These are phyloP conservation scores for Batillaria attramentaria DNA, from an alignment of 1,140 invertebrate genomes.

Conservation along the genomic window DNA sequence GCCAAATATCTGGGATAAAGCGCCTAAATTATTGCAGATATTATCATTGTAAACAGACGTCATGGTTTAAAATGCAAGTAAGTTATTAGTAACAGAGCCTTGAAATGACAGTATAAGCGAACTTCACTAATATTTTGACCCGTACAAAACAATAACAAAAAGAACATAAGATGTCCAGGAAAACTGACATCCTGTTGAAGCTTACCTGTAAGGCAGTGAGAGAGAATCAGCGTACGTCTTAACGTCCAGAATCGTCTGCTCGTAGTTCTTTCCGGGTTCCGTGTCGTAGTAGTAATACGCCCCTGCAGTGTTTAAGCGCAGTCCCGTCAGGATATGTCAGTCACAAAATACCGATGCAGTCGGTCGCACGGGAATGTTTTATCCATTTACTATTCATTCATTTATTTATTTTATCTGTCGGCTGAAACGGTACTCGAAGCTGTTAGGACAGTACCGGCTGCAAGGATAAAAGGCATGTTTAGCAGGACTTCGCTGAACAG, in stretches of 20 bases:
- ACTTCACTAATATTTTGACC: not conserved
- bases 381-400: too few relatives aligned
- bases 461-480: too few relatives aligned
- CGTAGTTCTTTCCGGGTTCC: slow-evolving; percentile 51
- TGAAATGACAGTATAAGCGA: not conserved
- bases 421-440: too few relatives aligned
- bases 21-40: not conserved
- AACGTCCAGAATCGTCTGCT: slow-evolving; percentile 52
- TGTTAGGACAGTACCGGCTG: too few relatives aligned
- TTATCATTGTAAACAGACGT: not conserved
- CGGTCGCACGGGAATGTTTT: too few relatives aligned
- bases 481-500: too few relatives aligned
- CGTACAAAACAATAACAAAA: not conserved
- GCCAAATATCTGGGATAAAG: too few relatives aligned
- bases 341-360: too few relatives aligned
- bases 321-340: too few relatives aligned
- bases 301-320: slow-evolving; percentile 47
- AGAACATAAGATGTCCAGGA: not conserved
- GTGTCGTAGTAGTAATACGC: slow-evolving; percentile 62
- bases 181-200: not conserved
- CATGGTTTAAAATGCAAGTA: not conserved
- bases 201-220: slow-evolving; percentile 49
- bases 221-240: slow-evolving; percentile 36
- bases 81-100: not conserved
- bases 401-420: too few relatives aligned